Percentiles rank a stretch among this genome's conserved stretches.
These are phyloP conservation scores for Harpalus rubripes DNA, from an alignment of 2,888 invertebrate species.

Conservation along the genomic window DNA sequence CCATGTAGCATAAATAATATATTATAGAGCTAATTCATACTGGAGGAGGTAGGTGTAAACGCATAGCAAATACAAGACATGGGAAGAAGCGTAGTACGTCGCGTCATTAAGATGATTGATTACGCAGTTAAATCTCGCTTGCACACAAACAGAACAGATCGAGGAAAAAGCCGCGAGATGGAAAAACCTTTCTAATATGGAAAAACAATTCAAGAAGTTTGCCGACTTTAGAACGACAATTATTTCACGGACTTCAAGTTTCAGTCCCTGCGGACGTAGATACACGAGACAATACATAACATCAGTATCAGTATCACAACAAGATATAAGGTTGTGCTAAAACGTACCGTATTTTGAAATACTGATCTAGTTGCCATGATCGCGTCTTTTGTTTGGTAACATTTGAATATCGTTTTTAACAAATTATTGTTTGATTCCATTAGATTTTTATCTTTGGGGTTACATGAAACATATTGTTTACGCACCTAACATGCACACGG, in stretches of 20 bases:
- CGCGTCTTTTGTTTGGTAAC: too few species aligned
- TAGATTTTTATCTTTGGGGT: too few species aligned
- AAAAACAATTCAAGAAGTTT: conserved; percentile 59
- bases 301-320: background rate
- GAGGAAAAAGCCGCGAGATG: conserved; percentile 35
- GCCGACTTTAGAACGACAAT: conserved; percentile 55
- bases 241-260: conserved; percentile 57
- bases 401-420: too few species aligned
- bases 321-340: too few species aligned
- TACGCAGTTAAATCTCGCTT: conserved; percentile 54
- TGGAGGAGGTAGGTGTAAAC: conserved; percentile 16
- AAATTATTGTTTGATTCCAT: too few species aligned
- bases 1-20: conserved; percentile 36
- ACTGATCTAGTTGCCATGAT: too few species aligned
- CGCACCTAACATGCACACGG: too few species aligned
- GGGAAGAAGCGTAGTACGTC: background rate
- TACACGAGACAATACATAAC: background rate
- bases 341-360: too few species aligned
- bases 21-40: conserved; percentile 56
- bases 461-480: too few species aligned
- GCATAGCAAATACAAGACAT: background rate
- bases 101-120: conserved; percentile 59
- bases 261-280: conserved; percentile 16
- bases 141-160: conserved; percentile 53
- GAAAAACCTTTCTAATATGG: conserved; percentile 49